Evolutionary conservation across 2,888 invertebrate species (phyloP), one percentile per base, ranked within the genome.

Genomic region (Panzeria rudis): DNA sequence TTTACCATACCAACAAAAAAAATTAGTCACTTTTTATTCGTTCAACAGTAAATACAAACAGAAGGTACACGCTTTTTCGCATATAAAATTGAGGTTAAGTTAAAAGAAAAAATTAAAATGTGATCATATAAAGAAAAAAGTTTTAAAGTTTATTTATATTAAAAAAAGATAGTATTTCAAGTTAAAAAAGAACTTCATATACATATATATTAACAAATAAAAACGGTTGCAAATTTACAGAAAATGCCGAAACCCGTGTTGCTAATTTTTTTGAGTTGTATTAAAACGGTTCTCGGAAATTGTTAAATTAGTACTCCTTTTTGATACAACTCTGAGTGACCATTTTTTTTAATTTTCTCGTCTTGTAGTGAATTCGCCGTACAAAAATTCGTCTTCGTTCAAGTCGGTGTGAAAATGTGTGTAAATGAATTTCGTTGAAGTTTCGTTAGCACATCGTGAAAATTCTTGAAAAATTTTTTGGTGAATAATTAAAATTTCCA

Each of bases 361-460:
- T 50, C 29, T 62, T 69, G 52, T 54, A 72, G 38, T 73, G 20
- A 82, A 82, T 82, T 85, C 82, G 85, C 85, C 85, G 82, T 52
- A 71, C 17, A 77, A 76, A 69, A 56, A 69, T 75, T 82, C 71
- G 82, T 82, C 85, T 82, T 85, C 85, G 85, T 82, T 82, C 56
- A 82, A 78, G 78, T 85, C 85, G 82, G 85, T 85, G 78, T 85
- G 75, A 82, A 84, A 85, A 82, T 82, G 85, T 85, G 84, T 84
- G 85, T 85, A 85, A 81, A 85, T 85, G 78, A 82, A 85, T 79
- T 81, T 85, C 85, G 85, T 85, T 85, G 78, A 82, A 82, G 73
- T 85, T 85, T 85, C 85, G 85, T 85, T 85, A 85, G 82, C 85
- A 82, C 85, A 85, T 85, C 85, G 85, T 85, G 85, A 82, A 85